Base-by-base conservation (phyloP, 2,113 vertebrate genomes). In the Chionis minor region DNA sequence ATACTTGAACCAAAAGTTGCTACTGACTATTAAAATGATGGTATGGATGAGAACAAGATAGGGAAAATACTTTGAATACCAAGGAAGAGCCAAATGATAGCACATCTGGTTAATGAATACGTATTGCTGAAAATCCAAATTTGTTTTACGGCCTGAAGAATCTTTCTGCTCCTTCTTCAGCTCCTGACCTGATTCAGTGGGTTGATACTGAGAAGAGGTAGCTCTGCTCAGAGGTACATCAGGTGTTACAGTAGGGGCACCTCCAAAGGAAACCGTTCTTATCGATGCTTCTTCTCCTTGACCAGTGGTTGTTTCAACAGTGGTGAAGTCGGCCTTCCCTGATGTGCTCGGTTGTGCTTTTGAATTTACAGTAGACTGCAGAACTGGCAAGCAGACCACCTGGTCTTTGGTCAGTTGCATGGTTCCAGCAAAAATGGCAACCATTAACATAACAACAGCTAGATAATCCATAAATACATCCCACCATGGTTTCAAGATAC, bases 1-100 rank as follows among this genome's bases (percentile, higher is more conserved):
- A 95, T 99, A 99, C 92, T 99, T 99, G 98, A 99, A 99, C 99
- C 99, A 99, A 97, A 99, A 99, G 96, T 99, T 99, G 98, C 99
- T 99, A 89, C 99, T 99, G 94, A 99, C 99, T 99, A 99, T 99
- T 74, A 99, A 98, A 92, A 99, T 99, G 66, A 99, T 99, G 49
- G 99, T 99, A 96, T 99, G 99, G 84, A 99, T 99, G 42, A 99
- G 99, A 93, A 99, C 99, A 62, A 99, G 99, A 96, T 99, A 99
- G 4, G 99, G 99, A 94, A 99, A 99, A 97, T 99, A 99, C 95
- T 99, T 99, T 7, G 99, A 99, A 97, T 99, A 99, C 99, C 99
- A 99, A 3, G 99, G 99, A 63, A 99, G 99, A 81, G 99, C 99
- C 74, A 99, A 98, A 78, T 99, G 99, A 97, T 99, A 99, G 96